Conservation (phyloP, 2,797 vertebrate species). For the Xyrichtys novacula region DNA sequence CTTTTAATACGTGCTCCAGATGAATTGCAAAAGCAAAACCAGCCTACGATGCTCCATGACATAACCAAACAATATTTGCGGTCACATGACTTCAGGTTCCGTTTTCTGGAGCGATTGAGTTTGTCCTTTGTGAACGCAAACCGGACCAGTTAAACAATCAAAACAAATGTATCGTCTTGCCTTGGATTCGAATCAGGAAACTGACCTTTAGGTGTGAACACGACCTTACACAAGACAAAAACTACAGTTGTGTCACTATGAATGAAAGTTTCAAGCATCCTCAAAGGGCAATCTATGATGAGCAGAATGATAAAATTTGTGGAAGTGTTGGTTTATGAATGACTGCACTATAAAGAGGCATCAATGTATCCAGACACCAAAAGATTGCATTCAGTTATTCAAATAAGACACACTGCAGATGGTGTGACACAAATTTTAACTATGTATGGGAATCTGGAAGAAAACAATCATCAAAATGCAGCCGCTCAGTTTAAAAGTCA, state of each 20-base stretch:
- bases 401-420: constrained; percentile 26
- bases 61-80: too few relatives aligned
- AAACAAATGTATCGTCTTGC: too few relatives aligned
- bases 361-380: neutral
- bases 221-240: neutral
- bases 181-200: too few relatives aligned
- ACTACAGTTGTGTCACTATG: neutral
- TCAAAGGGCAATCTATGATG: constrained; percentile 7
- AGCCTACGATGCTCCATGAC: too few relatives aligned
- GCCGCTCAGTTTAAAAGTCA: constrained; percentile 6
- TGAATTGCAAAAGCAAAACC: too few relatives aligned
- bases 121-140: too few relatives aligned
- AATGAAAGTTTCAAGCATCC: constrained; percentile 9
- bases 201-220: too few relatives aligned
- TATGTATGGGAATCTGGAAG: too few relatives aligned
- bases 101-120: too few relatives aligned
- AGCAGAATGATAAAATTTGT: neutral
- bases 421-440: neutral
- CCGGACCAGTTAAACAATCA: too few relatives aligned
- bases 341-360: neutral
- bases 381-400: constrained; percentile 31
- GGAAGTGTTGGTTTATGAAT: constrained; percentile 11
- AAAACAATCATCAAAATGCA: constrained; percentile 7
- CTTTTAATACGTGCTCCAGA: too few relatives aligned
- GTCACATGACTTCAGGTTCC: too few relatives aligned